Percentiles rank a stretch among this genome's conserved stretches.
Evolutionary conservation across 1,140 invertebrate species (phyloP).

Genomic region (Apis florea): DNA sequence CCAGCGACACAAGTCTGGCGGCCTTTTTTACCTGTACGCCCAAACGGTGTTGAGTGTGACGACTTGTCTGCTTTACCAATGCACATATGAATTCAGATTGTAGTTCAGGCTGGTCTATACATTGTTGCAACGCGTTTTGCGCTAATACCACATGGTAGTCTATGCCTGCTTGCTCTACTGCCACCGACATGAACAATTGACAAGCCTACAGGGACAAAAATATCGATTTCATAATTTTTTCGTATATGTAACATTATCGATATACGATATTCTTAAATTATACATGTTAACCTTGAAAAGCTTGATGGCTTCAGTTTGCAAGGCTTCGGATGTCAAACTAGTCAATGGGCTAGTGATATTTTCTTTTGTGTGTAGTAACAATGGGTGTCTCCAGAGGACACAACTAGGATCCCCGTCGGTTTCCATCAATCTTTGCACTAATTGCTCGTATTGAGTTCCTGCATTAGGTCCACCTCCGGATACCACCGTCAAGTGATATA

Average conservation of each 20-base stretch:
- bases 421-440: constrained; percentile 97
- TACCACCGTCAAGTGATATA: constrained; percentile 96
- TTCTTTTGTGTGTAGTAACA: constrained; percentile 94
- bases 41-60: constrained; percentile 89
- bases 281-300: constrained; percentile 89
- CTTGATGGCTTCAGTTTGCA: constrained; percentile 95
- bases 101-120: constrained; percentile 92
- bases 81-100: constrained; percentile 95
- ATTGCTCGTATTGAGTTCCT: constrained; percentile 96
- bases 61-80: constrained; percentile 95
- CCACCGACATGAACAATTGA: constrained; percentile 96
- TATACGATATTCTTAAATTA: neutral
- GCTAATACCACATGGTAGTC: constrained; percentile 97
- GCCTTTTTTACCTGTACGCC: constrained; percentile 94
- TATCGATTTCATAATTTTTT: neutral
- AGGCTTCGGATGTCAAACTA: constrained; percentile 90
- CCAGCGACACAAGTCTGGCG: constrained; percentile 80
- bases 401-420: constrained; percentile 96
- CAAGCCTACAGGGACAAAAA: constrained; percentile 86
- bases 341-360: constrained; percentile 91
- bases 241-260: too few species aligned
- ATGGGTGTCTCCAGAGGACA: constrained; percentile 95
- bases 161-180: constrained; percentile 95
- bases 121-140: constrained; percentile 95
- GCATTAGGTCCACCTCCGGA: constrained; percentile 93